Evolutionary conservation across 2,797 vertebrate species (phyloP).

Genomic region (Muraenolepis orangiensis): DNA sequence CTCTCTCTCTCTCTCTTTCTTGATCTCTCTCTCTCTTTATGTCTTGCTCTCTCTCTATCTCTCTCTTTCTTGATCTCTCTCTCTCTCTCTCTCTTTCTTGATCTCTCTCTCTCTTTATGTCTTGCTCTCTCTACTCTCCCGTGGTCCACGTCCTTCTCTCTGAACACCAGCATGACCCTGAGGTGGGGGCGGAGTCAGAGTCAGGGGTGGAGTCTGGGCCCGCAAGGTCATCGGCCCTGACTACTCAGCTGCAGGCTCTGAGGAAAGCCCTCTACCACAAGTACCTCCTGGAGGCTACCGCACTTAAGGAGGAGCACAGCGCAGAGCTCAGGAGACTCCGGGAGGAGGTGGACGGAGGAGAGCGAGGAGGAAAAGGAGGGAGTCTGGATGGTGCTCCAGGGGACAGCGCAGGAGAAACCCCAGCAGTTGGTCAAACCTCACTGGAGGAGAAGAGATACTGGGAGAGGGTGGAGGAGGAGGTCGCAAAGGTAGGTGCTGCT

Average conservation of each 20-base stretch:
- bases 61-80: neutral
- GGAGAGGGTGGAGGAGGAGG: conserved; percentile 86
- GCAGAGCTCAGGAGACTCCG: conserved; percentile 57
- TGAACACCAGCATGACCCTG: neutral
- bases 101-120: neutral
- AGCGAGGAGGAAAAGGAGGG: conserved; percentile 6
- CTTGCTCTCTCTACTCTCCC: neutral
- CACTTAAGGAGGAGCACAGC: conserved; percentile 70
- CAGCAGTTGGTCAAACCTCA: conserved; percentile 40
- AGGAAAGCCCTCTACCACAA: conserved; percentile 65
- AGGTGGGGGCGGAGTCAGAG: conserved; percentile 44
- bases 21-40: neutral
- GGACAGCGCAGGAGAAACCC: conserved; percentile 31
- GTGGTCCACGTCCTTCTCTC: neutral
- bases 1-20: neutral
- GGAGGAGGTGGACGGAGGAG: conserved; percentile 30
- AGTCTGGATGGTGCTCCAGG: conserved; percentile 21
- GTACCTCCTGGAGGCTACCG: conserved; percentile 67
- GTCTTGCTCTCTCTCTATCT: neutral
- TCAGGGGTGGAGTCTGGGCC: conserved; percentile 27
- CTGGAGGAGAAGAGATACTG: conserved; percentile 75
- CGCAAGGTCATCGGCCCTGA: conserved; percentile 50
- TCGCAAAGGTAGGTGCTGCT: conserved; percentile 82
- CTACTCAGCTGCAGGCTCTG: conserved; percentile 68
- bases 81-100: neutral